phyloP scores from a whole-genome alignment of 2,888 invertebrate genomes.

The Anorthoa munda region DNA sequence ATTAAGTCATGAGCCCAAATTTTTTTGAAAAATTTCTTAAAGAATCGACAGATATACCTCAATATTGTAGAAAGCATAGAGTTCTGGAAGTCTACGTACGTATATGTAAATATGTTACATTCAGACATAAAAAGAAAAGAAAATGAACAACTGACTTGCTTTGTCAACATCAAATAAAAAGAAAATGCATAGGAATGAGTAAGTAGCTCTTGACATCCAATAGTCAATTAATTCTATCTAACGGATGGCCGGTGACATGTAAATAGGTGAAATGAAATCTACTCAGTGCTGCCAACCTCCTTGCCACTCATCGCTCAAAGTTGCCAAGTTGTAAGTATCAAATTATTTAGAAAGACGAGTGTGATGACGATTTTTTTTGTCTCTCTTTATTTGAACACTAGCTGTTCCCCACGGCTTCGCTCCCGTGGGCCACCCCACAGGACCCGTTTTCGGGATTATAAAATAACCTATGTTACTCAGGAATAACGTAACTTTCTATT shows the following conservation, averaged over 20 bases:
- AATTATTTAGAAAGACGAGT: constrained; percentile 29
- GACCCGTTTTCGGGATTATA: too few species aligned
- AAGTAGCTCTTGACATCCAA: constrained; percentile 12
- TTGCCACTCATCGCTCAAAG: constrained; percentile 10
- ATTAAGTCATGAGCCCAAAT: too few species aligned
- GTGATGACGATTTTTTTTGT: not conserved
- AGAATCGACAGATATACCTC: too few species aligned
- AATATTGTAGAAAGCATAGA: not conserved
- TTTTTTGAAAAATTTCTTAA: too few species aligned
- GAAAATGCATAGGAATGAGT: constrained; percentile 12
- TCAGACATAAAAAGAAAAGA: not conserved
- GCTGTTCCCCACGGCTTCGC: too few species aligned
- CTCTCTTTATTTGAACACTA: constrained; percentile 1
- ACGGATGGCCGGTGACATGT: constrained; percentile 22
- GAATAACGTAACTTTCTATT: too few species aligned
- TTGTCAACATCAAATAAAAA: constrained; percentile 17
- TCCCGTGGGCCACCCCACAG: too few species aligned
- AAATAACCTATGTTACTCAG: too few species aligned
- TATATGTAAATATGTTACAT: not conserved
- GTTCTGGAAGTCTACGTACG: not conserved
- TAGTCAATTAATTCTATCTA: constrained; percentile 25
- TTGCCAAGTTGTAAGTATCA: constrained; percentile 33
- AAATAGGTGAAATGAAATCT: constrained; percentile 48
- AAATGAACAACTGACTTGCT: not conserved
- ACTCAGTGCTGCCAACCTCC: constrained; percentile 37